Evolutionary conservation across 2,888 invertebrate genomes (phyloP).

Genomic region (Gymnocheta viridis): DNA sequence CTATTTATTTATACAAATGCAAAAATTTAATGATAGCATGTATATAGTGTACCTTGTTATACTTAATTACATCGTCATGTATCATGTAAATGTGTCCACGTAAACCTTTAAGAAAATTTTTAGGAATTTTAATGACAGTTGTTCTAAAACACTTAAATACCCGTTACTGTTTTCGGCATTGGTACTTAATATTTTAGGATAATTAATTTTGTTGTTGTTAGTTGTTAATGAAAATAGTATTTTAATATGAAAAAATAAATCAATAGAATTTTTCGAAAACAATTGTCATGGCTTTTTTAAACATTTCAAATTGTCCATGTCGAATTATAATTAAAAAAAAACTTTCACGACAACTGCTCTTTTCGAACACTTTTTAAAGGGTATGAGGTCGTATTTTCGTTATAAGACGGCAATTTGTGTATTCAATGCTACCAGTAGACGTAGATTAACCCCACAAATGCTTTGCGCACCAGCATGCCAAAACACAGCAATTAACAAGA

Average conservation of each 20-base stretch:
- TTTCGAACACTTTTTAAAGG: too few relatives aligned
- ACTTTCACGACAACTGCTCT: too few relatives aligned
- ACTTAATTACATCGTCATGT: slow-evolving; percentile 55
- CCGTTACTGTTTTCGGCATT: not conserved
- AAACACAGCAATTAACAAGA: too few relatives aligned
- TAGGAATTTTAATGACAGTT: slow-evolving; percentile 53
- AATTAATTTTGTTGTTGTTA: not conserved
- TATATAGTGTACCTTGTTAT: slow-evolving; percentile 35
- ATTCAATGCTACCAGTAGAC: too few relatives aligned
- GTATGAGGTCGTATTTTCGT: too few relatives aligned
- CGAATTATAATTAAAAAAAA: too few relatives aligned
- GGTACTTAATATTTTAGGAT: not conserved
- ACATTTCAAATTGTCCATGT: too few relatives aligned
- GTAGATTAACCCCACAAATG: too few relatives aligned
- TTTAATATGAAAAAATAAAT: not conserved
- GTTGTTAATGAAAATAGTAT: not conserved
- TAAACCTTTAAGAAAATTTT: slow-evolving; percentile 2
- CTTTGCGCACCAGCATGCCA: too few relatives aligned
- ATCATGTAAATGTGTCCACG: slow-evolving; percentile 24
- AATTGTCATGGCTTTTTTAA: too few relatives aligned
- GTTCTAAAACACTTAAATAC: slow-evolving; percentile 32
- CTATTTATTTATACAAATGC: not conserved
- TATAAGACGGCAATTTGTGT: too few relatives aligned
- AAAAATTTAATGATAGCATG: not conserved
- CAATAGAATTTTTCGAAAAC: not conserved